Conservation (phyloP, 2,797 vertebrate species). For the Corythornis leucogaster region DNA sequence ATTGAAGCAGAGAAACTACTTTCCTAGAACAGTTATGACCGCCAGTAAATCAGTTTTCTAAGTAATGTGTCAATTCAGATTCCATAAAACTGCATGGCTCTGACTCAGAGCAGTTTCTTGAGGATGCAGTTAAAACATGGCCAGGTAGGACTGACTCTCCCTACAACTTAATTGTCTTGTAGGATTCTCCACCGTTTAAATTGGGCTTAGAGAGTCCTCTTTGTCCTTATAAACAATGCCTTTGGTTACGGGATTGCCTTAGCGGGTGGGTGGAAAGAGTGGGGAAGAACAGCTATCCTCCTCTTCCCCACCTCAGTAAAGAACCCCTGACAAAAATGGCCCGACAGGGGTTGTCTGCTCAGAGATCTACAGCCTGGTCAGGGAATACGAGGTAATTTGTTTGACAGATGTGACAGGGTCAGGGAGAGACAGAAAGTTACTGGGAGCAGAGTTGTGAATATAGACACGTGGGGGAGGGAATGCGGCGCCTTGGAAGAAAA, state of each 20-base stretch:
- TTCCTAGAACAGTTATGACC: conserved; percentile 25
- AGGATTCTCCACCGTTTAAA: not conserved
- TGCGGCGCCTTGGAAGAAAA: not conserved
- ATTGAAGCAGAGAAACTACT: conserved; percentile 43
- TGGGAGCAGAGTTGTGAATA: not conserved
- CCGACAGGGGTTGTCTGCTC: not conserved
- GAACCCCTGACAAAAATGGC: not conserved
- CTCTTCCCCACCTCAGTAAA: not conserved
- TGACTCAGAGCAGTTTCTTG: not conserved
- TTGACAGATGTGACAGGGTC: not conserved
- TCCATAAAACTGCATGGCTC: conserved; percentile 20
- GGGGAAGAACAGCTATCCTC: not conserved
- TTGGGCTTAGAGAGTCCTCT: not conserved
- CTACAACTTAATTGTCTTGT: not conserved
- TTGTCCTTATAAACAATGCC: not conserved
- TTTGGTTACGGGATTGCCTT: not conserved
- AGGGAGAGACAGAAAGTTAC: not conserved
- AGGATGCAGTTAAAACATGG: not conserved
- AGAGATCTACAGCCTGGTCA: not conserved
- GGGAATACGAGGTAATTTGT: not conserved
- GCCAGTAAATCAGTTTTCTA: conserved; percentile 37
- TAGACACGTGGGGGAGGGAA: not conserved
- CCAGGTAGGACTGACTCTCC: not conserved
- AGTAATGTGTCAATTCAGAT: conserved; percentile 29
- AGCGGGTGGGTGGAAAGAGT: not conserved